Evolutionary conservation across 2,797 vertebrate genomes (phyloP), one percentile per base, ranked within the genome.

Genomic region (Muscicapa striata): DNA sequence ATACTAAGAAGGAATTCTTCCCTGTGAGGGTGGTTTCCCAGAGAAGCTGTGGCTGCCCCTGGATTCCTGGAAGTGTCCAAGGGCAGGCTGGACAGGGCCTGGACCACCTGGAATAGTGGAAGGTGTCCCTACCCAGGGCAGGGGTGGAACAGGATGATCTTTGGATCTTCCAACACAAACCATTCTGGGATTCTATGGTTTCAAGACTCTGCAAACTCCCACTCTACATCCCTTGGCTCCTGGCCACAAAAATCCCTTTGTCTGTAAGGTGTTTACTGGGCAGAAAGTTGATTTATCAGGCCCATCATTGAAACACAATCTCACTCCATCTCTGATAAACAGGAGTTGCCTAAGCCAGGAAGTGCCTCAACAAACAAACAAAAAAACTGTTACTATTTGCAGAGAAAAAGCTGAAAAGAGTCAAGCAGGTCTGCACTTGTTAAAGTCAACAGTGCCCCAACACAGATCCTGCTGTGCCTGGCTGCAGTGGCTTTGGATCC

Each of bases 371-470:
- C 62, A 96, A 89, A 88, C 95, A 96, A 97, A 96, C 36, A 32
- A 41, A 40, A 26, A 52, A 32, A 19, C 79, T 38, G 97, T 98
- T 97, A 91, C 98, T 98, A 98, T 97, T 98, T 97, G 93, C 98
- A 83, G 54, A 97, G 82, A 92, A 89, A 59, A 76, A 43, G 66
- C 24, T 91, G 85, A 80, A 68, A 96, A 95, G 87, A 93, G 54
- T 30, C 80, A 54, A 95, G 91, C 98, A 98, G 93, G 97, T 95
- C 97, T 95, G 77, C 92, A 96, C 98, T 97, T 97, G 97, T 89
- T 87, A 67, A 94, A 92, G 90, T 68, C 94, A 94, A 95, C 78
- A 94, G 45, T 1, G 10, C 19, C 30, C 23, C 4, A 66, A 52
- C 21, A 82, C 59, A 19, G 45, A 58, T 17, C 62, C 57, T 69